A percentile compares a stretch with the other conserved stretches of the same genome.
phyloP scores from a whole-genome alignment of 2,113 vertebrate genomes.

The Heteronetta atricapilla region DNA sequence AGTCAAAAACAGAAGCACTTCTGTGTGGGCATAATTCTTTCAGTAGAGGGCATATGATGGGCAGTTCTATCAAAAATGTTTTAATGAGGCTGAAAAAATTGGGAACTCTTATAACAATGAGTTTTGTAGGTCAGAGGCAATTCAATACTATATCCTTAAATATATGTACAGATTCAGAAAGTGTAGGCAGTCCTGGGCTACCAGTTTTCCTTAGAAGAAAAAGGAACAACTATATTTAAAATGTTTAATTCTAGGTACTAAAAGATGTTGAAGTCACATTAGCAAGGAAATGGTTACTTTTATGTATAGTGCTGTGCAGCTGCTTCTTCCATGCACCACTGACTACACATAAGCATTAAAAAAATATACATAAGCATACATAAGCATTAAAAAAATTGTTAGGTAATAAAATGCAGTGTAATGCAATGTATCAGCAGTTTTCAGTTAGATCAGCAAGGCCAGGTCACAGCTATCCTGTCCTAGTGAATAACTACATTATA shows the following conservation, averaged over 20 bases:
- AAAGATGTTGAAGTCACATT: neutral
- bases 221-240: neutral
- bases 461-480: neutral
- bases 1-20: neutral
- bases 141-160: neutral
- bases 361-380: neutral
- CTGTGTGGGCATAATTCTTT: neutral
- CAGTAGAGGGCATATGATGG: neutral
- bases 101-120: neutral
- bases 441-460: neutral
- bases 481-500: neutral
- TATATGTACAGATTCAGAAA: rapidly evolving
- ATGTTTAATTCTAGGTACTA: neutral
- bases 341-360: neutral
- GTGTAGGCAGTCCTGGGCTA: neutral
- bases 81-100: neutral
- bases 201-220: neutral
- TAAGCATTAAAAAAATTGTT: neutral
- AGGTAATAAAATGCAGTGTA: neutral
- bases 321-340: neutral
- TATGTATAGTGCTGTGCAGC: neutral
- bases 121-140: neutral
- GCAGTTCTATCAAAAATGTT: neutral
- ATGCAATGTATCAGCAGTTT: neutral
- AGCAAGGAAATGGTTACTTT: neutral